Evolutionary conservation across 2,113 vertebrate genomes (phyloP).

Genomic region (Carollia perspicillata): DNA sequence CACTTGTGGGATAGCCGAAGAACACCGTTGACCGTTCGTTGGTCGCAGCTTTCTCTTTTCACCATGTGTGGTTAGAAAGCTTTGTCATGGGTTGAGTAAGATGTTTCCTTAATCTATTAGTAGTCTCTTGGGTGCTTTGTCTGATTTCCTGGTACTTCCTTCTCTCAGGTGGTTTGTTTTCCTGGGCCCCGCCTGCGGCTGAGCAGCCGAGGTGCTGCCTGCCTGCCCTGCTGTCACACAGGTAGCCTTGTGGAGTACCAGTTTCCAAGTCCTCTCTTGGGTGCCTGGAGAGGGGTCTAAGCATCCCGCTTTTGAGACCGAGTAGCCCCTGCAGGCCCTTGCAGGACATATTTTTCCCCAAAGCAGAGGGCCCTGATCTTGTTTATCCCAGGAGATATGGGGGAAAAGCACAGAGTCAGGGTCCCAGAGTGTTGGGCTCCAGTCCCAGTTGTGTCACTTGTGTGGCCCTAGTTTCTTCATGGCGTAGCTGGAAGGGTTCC

Average conservation of each 20-base stretch:
- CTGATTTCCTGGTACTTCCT: slow-evolving; percentile 9
- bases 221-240: not conserved
- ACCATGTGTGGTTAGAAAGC: not conserved
- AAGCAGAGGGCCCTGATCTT: not conserved
- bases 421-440: not conserved
- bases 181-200: not conserved
- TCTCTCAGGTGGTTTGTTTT: not conserved
- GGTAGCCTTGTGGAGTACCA: not conserved
- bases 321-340: not conserved
- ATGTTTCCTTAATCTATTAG: not conserved
- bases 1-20: not conserved
- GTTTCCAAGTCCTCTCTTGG: not conserved
- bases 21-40: not conserved
- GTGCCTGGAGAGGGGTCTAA: not conserved
- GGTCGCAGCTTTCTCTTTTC: not conserved
- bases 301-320: not conserved
- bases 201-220: not conserved
- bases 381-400: not conserved
- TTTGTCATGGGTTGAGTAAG: not conserved
- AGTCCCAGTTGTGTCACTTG: not conserved
- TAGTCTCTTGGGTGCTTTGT: not conserved
- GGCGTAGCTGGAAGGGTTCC: not conserved
- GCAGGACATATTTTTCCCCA: not conserved
- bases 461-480: not conserved
- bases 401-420: not conserved